Evolutionary conservation across 2,797 vertebrate species (phyloP).

Genomic region (Sebastes nivosus): DNA sequence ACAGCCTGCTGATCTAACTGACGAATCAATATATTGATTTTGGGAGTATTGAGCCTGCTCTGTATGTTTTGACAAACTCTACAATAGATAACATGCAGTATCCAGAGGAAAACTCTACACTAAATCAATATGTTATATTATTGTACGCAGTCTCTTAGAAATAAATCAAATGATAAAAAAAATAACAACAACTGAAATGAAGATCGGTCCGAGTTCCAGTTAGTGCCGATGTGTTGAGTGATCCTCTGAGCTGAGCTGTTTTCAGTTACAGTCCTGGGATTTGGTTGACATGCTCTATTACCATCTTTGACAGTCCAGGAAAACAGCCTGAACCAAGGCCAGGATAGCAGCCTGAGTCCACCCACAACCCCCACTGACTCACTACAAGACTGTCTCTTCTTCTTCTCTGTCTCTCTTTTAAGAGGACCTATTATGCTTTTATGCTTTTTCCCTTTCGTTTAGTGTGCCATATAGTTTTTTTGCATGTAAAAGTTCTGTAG

Average conservation of each 20-base stretch:
- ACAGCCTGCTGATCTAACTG: background rate
- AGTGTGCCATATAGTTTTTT: no score
- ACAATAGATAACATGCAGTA: background rate
- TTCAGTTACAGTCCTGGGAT: background rate
- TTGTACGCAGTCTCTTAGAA: background rate
- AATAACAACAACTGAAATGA: background rate
- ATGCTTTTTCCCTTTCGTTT: no score
- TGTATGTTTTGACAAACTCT: background rate
- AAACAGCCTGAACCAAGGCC: background rate
- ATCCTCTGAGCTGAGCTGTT: background rate
- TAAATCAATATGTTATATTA: background rate
- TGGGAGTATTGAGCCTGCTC: background rate
- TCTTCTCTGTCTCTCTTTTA: background rate
- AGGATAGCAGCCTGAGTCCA: background rate
- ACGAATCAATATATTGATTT: background rate
- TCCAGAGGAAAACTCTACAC: background rate
- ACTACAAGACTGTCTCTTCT: background rate
- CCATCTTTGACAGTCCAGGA: background rate
- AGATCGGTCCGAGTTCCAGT: background rate
- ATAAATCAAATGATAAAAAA: background rate
- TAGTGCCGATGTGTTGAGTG: background rate
- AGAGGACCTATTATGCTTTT: no score
- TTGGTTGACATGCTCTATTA: slow-evolving; percentile 13
- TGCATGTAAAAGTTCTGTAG: no score
- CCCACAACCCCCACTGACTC: background rate